Percentiles rank a stretch among this genome's conserved stretches.
These are phyloP conservation scores for Caprella mutica DNA, from an alignment of 2,888 invertebrate species.

Conservation along the genomic window DNA sequence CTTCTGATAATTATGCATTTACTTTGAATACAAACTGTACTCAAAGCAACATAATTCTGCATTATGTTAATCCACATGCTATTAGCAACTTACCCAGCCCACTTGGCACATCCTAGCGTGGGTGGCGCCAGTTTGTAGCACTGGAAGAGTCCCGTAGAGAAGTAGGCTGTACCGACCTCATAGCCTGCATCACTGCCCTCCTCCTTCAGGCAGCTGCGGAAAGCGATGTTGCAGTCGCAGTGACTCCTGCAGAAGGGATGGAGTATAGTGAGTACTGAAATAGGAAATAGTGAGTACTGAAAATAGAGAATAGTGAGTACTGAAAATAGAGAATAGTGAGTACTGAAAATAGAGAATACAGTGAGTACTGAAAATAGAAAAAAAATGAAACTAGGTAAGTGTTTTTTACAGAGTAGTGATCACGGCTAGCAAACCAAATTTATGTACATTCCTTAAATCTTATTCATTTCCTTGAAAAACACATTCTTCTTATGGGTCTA, in stretches of 20 bases:
- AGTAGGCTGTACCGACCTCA: conserved; percentile 30
- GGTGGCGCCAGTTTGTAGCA: conserved; percentile 28
- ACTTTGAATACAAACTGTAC: too few species aligned
- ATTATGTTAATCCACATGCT: too few species aligned
- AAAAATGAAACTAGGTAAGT: not conserved
- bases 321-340: not conserved
- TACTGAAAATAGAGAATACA: not conserved
- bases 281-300: not conserved
- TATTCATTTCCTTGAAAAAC: too few species aligned
- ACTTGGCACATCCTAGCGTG: conserved; percentile 24
- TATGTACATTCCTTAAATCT: too few species aligned
- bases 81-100: conserved; percentile 29
- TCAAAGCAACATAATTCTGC: too few species aligned
- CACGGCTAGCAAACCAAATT: not conserved
- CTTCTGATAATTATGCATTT: too few species aligned
- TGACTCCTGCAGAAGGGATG: conserved; percentile 48
- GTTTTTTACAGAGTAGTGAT: not conserved
- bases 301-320: not conserved
- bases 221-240: conserved; percentile 61
- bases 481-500: too few species aligned
- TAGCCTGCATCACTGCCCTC: conserved; percentile 25
- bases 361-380: not conserved
- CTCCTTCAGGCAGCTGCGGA: conserved; percentile 55
- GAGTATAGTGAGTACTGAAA: not conserved
- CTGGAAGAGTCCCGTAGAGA: conserved; percentile 33